Evolutionary conservation across 2,113 vertebrate species (phyloP), one percentile per base, ranked within the genome.

Genomic region (Erythrocebus patas): DNA sequence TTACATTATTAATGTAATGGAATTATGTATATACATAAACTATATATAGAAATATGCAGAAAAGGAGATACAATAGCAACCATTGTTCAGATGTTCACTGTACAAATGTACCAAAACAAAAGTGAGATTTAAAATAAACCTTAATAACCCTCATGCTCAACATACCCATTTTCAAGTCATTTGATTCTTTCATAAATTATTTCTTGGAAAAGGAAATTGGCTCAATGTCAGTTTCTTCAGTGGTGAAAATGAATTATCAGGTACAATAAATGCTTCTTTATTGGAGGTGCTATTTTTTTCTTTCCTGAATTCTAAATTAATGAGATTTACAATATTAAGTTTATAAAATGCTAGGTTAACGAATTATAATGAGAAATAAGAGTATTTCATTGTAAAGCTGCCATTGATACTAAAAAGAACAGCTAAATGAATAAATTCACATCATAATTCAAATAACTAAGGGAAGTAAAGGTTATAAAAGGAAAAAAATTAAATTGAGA

Each of bases 281-380:
- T 57, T 88, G 76, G 52, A 78, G 23, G 76, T 82, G 32, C 76
- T 87, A 78, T 88, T 97, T 94, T 81, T 87, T 90, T 72, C 64
- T 78, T 91, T 23, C 57, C 72, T 88, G 90, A 95, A 96, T 94
- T 92, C 80, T 32, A 96, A 96, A 93, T 97, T 98, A 97, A 97
- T 95, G 83, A 96, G 61, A 93, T 96, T 97, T 97, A 96, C 27
- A 94, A 90, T 64, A 95, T 75, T 78, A 89, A 94, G 91, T 96
- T 96, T 98, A 92, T 94, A 88, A 97, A 97, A 96, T 97, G 84
- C 80, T 75, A 97, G 94, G 40, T 92, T 97, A 96, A 97, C 57
- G 8, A 96, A 96, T 91, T 97, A 82, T 97, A 97, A 97, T 97
- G 81, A 95, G 55, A 25, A 95, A 96, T 78, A 81, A 92, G 55